Evolutionary conservation across 2,888 invertebrate genomes (phyloP).

Genomic region (Muscina levida): DNA sequence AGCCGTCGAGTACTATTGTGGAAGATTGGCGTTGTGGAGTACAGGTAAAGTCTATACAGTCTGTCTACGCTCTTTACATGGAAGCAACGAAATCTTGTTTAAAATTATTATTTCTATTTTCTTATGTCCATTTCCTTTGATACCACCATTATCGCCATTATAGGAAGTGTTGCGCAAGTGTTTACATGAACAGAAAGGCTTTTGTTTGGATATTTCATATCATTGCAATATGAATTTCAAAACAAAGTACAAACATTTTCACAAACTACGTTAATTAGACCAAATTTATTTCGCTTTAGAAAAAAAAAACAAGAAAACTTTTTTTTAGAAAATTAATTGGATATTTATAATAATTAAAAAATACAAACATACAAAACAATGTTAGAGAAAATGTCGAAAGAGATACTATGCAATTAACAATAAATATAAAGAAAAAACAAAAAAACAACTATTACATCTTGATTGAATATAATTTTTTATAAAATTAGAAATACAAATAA

Average conservation of each 20-base stretch:
- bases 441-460: conserved; percentile 31
- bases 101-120: no score
- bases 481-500: conserved; percentile 6
- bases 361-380: conserved; percentile 10
- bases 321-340: conserved; percentile 33
- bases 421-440: conserved; percentile 35
- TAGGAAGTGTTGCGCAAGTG: not conserved
- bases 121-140: no score
- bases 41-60: no score
- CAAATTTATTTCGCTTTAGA: conserved; percentile 54
- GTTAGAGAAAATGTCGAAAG: conserved; percentile 22
- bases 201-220: conserved; percentile 64
- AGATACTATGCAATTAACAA: conserved; percentile 20
- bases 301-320: not conserved
- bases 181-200: conserved; percentile 41
- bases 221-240: conserved; percentile 64
- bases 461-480: conserved; percentile 29
- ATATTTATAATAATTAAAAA: conserved; percentile 16
- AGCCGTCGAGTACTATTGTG: no score
- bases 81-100: no score
- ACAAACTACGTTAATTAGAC: conserved; percentile 61
- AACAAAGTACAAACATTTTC: conserved; percentile 61
- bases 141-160: no score
- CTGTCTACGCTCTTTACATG: no score
- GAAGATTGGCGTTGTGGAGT: no score